Percentiles rank a stretch among this genome's conserved stretches.
These are phyloP conservation scores for Emmelina monodactyla DNA, from an alignment of 2,888 invertebrate species.

Conservation along the genomic window DNA sequence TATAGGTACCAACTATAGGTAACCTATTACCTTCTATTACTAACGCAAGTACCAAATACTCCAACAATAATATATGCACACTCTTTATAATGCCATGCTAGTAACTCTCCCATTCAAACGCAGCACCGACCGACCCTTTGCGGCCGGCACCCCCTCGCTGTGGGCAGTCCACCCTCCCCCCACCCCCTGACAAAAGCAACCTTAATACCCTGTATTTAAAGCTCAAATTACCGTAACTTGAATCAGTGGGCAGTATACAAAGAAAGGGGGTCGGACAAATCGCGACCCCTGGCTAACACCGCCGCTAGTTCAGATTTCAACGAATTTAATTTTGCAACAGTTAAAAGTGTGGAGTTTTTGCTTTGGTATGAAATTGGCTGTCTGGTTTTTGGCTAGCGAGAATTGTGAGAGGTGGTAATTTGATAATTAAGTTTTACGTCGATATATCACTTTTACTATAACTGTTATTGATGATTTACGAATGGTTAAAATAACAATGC, in stretches of 20 bases:
- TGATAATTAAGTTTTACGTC: background rate
- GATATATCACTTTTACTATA: background rate
- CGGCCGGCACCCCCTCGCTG: slow-evolving; percentile 58
- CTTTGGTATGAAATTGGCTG: too few species aligned
- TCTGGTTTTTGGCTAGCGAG: too few species aligned
- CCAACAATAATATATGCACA: too few species aligned
- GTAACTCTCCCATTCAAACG: slow-evolving; percentile 26
- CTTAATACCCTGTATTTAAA: slow-evolving; percentile 11
- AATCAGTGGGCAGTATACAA: slow-evolving; percentile 15
- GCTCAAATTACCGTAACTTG: background rate
- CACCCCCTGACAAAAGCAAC: slow-evolving; percentile 33
- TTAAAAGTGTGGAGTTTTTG: slow-evolving; percentile 2
- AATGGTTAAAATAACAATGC: too few species aligned
- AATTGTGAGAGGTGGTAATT: too few species aligned
- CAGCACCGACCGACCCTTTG: slow-evolving; percentile 53
- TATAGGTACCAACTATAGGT: too few species aligned
- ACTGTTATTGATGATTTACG: background rate
- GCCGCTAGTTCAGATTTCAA: slow-evolving; percentile 52
- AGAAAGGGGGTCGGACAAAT: slow-evolving; percentile 37
- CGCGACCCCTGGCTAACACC: slow-evolving; percentile 52
- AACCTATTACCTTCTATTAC: too few species aligned
- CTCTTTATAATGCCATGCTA: too few species aligned
- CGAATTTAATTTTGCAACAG: slow-evolving; percentile 20
- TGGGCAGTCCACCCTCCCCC: slow-evolving; percentile 61
- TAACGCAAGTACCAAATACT: too few species aligned